Evolutionary conservation across 2,888 invertebrate genomes (phyloP).

Genomic region (Conomelus anceps): DNA sequence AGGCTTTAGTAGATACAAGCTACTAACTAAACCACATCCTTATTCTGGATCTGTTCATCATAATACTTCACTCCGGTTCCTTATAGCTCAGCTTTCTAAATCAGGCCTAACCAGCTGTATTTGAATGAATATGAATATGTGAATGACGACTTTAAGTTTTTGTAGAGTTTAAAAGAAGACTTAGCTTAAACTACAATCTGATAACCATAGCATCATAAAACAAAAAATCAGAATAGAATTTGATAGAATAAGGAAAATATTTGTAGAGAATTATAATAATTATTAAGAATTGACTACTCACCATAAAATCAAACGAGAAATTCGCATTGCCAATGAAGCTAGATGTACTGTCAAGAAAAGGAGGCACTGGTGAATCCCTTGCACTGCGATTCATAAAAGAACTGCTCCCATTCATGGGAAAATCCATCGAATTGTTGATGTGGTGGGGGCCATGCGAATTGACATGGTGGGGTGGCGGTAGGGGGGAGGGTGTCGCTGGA

Average conservation of each 20-base stretch:
- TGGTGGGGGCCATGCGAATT: constrained; percentile 17
- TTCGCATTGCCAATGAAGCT: constrained; percentile 55
- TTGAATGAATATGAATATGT: too few relatives aligned
- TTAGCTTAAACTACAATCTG: too few relatives aligned
- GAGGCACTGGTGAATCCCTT: constrained; percentile 35
- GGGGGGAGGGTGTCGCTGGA: neutral
- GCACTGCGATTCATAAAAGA: constrained; percentile 43
- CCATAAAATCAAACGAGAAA: constrained; percentile 50
- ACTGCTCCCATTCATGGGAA: constrained; percentile 35
- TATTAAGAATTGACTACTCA: constrained; percentile 31
- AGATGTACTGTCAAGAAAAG: constrained; percentile 47
- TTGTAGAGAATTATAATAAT: constrained; percentile 1
- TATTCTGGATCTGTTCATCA: too few relatives aligned
- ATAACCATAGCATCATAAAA: too few relatives aligned
- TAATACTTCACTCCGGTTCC: too few relatives aligned
- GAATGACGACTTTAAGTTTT: too few relatives aligned
- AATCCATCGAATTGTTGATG: too few relatives aligned
- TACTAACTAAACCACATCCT: too few relatives aligned
- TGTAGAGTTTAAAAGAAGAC: neutral
- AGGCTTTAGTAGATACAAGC: too few relatives aligned
- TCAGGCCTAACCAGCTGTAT: too few relatives aligned
- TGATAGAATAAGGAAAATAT: neutral
- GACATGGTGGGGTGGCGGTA: constrained; percentile 7
- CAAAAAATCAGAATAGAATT: too few relatives aligned
- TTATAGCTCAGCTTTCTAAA: too few relatives aligned